Conservation (phyloP, 2,797 vertebrate species). For the Diceros bicornis region DNA sequence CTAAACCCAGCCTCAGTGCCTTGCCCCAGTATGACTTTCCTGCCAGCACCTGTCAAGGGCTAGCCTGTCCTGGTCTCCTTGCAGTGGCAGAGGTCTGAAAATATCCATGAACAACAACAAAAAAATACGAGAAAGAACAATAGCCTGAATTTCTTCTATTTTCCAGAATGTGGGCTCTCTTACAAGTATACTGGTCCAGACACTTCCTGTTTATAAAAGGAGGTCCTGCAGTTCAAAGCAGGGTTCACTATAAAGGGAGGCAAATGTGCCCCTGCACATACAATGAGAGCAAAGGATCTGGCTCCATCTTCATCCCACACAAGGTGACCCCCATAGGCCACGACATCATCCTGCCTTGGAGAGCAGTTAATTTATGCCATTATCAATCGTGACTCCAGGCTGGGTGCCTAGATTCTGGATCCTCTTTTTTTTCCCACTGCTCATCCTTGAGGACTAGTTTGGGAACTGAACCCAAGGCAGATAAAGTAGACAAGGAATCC, state of each 20-base stretch:
- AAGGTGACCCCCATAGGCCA: not conserved
- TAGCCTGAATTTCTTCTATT: constrained; percentile 20
- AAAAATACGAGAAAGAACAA: not conserved
- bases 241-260: not conserved
- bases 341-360: not conserved
- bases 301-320: not conserved
- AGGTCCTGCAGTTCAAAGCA: constrained; percentile 34
- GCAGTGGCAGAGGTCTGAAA: not conserved
- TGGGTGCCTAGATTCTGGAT: not conserved
- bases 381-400: not conserved
- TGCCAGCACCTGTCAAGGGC: not conserved
- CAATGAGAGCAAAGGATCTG: not conserved
- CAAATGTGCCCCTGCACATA: not conserved
- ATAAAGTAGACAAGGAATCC: not conserved
- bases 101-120: not conserved
- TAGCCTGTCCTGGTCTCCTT: not conserved
- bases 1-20: not conserved
- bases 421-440: not conserved
- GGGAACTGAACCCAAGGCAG: not conserved
- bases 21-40: not conserved
- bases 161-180: constrained; percentile 41
- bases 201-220: constrained; percentile 64
- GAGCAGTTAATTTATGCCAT: not conserved
- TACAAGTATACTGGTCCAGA: not conserved
- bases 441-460: not conserved